Conservation (phyloP, 2,113 vertebrate species). For the Peromyscus californicus region DNA sequence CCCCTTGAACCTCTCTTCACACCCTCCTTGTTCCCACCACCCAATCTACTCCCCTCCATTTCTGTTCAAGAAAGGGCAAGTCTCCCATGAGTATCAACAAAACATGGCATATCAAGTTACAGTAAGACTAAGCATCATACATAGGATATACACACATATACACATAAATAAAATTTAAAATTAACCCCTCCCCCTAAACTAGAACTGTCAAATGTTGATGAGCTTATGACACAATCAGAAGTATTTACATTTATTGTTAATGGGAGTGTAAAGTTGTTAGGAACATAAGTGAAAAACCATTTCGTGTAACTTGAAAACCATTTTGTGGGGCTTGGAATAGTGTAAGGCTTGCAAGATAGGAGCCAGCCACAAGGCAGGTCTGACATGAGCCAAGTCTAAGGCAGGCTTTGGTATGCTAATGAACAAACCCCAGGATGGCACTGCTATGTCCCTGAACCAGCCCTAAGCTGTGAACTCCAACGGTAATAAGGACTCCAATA, state of each 20-base stretch:
- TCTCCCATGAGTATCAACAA: not conserved
- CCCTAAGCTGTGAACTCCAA: not conserved
- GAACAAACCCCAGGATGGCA: not conserved
- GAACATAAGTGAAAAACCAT: not conserved
- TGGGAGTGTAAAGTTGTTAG: not conserved
- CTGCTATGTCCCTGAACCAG: not conserved
- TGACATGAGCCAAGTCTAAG: not conserved
- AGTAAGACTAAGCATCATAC: not conserved
- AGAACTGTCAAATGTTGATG: not conserved
- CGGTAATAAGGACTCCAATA: not conserved
- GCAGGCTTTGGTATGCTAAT: not conserved
- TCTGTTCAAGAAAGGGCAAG: not conserved
- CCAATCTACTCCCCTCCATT: not conserved
- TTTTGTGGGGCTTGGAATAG: not conserved
- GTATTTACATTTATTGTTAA: not conserved
- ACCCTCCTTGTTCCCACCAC: not conserved
- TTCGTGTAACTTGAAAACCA: not conserved
- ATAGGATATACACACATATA: not conserved
- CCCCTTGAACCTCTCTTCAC: too few species aligned
- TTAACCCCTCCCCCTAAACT: not conserved
- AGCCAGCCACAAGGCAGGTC: not conserved
- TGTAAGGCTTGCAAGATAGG: not conserved
- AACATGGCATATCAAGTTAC: not conserved
- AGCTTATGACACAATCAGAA: not conserved
- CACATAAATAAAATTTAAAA: not conserved